These are phyloP conservation scores for Salvelinus alpinus DNA, from an alignment of 2,113 vertebrate genomes.

Conservation along the genomic window DNA sequence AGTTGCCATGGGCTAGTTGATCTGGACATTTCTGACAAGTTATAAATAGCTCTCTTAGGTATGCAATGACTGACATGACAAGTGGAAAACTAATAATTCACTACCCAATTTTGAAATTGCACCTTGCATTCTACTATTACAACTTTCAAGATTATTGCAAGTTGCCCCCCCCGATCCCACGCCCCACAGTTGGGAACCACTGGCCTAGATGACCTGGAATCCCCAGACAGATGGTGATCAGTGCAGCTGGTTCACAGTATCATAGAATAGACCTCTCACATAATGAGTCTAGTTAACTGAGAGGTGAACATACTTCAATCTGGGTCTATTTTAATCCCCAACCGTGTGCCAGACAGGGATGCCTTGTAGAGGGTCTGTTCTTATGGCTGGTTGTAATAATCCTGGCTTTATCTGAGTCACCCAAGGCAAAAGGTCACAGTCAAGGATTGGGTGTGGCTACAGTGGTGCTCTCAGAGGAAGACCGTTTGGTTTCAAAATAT, in stretches of 20 bases:
- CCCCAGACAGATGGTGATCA: background rate
- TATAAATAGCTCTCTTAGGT: no score
- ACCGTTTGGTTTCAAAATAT: slow-evolving; percentile 40
- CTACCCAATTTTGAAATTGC: no score
- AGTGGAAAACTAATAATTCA: no score
- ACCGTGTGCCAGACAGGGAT: background rate
- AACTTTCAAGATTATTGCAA: no score
- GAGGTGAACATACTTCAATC: slow-evolving; percentile 10
- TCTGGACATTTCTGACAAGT: no score
- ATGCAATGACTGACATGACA: no score
- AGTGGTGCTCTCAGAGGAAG: slow-evolving; percentile 40
- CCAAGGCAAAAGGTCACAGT: slow-evolving; percentile 36
- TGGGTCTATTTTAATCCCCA: background rate
- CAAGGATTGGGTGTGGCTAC: slow-evolving; percentile 46
- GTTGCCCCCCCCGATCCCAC: no score
- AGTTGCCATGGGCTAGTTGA: no score
- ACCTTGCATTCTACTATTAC: no score
- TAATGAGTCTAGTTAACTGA: slow-evolving; percentile 7
- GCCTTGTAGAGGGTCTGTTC: slow-evolving; percentile 6
- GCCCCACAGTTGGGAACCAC: no score
- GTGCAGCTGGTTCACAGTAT: background rate
- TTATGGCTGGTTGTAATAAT: slow-evolving; percentile 21
- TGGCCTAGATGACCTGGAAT: background rate
- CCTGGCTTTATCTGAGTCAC: slow-evolving; percentile 23
- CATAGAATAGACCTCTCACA: background rate